These are phyloP conservation scores for Tupiocoris notatus DNA, from an alignment of 2,888 invertebrate species.

Conservation along the genomic window DNA sequence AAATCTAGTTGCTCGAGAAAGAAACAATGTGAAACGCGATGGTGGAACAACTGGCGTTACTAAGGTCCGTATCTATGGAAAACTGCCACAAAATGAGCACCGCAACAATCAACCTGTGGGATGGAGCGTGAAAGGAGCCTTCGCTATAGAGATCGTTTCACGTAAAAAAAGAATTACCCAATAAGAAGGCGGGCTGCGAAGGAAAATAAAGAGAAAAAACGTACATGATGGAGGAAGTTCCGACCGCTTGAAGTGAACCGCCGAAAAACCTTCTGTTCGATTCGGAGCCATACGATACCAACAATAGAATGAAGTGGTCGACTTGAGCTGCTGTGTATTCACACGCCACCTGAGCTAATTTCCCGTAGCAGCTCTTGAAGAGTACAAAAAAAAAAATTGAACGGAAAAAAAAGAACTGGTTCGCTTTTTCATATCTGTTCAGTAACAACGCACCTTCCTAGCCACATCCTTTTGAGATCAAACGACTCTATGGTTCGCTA, in stretches of 20 bases:
- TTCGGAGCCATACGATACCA: background rate
- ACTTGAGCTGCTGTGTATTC: slow-evolving; percentile 8
- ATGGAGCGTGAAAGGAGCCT: slow-evolving; percentile 37
- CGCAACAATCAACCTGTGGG: slow-evolving; percentile 19
- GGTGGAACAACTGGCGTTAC: slow-evolving; percentile 23
- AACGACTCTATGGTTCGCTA: background rate
- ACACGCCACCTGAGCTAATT: slow-evolving; percentile 37
- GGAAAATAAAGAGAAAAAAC: slow-evolving; percentile 6
- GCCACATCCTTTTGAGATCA: background rate
- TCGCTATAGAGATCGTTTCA: slow-evolving; percentile 15
- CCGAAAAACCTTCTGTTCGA: slow-evolving; percentile 4
- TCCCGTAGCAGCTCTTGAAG: slow-evolving; percentile 18
- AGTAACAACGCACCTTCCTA: background rate
- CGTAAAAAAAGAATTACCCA: slow-evolving; percentile 25
- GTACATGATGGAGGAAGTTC: slow-evolving; percentile 32
- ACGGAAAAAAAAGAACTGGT: too few species aligned
- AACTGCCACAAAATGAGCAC: slow-evolving; percentile 31
- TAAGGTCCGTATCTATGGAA: slow-evolving; percentile 6
- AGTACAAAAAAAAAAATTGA: slow-evolving; percentile 27
- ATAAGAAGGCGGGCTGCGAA: slow-evolving; percentile 7
- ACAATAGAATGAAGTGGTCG: background rate
- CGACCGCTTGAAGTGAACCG: slow-evolving; percentile 12
- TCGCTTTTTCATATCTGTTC: background rate
- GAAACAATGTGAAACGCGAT: background rate
- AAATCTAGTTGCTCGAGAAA: background rate